These are phyloP conservation scores for Capreolus pygargus DNA, from an alignment of 2,113 vertebrate genomes.

Conservation along the genomic window DNA sequence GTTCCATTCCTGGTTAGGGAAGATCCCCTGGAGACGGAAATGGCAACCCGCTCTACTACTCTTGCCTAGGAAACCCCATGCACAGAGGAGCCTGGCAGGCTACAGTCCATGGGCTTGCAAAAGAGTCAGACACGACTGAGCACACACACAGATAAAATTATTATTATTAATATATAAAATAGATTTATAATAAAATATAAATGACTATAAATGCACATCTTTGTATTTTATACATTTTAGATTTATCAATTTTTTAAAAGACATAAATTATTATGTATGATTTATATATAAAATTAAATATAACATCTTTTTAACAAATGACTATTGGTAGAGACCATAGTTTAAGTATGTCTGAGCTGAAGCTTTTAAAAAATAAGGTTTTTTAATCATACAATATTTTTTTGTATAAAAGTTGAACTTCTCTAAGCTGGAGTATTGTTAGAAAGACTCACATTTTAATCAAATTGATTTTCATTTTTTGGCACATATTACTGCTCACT, in stretches of 20 bases:
- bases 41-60: fast-evolving
- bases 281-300: background rate
- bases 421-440: background rate
- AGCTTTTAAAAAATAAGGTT: background rate
- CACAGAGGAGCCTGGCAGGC: background rate
- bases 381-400: background rate
- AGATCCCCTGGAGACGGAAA: background rate
- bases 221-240: background rate
- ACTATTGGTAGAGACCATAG: background rate
- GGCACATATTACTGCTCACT: background rate
- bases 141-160: background rate
- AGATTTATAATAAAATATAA: background rate
- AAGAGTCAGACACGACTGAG: background rate
- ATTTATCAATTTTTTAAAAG: background rate
- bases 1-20: background rate
- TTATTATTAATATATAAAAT: background rate
- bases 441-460: background rate
- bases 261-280: background rate
- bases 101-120: background rate
- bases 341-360: background rate
- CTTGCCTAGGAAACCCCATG: background rate
- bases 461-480: background rate
- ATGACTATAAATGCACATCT: background rate
- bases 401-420: background rate
- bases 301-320: background rate